A percentile compares a stretch with the other conserved stretches of the same genome.
Conservation (phyloP, 2,797 vertebrate genomes). For the Coendou prehensilis region DNA sequence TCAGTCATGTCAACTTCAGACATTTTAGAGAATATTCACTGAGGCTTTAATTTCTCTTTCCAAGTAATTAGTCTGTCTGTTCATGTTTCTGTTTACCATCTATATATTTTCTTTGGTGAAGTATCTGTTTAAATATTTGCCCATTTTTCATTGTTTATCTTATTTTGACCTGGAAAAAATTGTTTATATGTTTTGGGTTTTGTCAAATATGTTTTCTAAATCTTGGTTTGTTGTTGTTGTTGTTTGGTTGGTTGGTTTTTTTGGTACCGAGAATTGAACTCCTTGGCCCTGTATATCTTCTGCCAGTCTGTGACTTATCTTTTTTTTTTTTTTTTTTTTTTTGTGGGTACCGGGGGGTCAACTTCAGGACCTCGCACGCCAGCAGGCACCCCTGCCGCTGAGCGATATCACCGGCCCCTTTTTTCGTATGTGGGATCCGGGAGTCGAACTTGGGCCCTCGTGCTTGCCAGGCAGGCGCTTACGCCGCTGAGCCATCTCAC, state of each 20-base stretch:
- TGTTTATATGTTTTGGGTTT: slow-evolving; percentile 30
- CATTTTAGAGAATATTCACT: slow-evolving; percentile 43
- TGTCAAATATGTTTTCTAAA: slow-evolving; percentile 29
- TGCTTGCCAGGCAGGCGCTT: no score
- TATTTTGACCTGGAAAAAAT: slow-evolving; percentile 29
- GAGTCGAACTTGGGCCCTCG: no score
- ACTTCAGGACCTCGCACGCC: no score
- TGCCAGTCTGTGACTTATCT: neutral
- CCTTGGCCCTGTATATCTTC: neutral
- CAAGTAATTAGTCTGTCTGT: slow-evolving; percentile 1
- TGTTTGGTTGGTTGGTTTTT: no score
- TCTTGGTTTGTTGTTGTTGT: no score
- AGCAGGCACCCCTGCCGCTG: no score
- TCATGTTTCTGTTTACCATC: neutral
- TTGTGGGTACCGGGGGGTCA: no score
- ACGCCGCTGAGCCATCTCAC: no score
- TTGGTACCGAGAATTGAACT: no score
- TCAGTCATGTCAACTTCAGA: slow-evolving; percentile 36
- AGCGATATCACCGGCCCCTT: no score
- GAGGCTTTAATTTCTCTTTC: slow-evolving; percentile 55
- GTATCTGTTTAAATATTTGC: slow-evolving; percentile 49
- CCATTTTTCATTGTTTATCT: slow-evolving; percentile 11
- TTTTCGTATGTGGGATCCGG: no score
- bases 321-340: slow-evolving; percentile 25
- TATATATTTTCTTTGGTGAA: slow-evolving; percentile 17